phyloP scores from a whole-genome alignment of 2,888 invertebrate genomes.

The Dolichomitus sp. region DNA sequence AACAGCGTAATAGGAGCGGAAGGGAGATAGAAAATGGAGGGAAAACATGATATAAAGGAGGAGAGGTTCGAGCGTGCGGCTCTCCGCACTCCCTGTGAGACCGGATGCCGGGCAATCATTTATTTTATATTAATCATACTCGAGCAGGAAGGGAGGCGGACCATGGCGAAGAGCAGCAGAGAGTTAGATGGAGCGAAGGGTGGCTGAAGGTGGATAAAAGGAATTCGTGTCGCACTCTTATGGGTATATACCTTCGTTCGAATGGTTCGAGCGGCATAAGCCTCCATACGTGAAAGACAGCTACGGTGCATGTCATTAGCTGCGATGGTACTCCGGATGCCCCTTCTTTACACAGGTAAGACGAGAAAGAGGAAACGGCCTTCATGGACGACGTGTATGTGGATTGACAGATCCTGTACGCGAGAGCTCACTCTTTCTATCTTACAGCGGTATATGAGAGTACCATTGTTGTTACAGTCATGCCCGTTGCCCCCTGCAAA shows the following conservation, averaged over 20 bases:
- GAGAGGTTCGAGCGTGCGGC: slow-evolving; percentile 70
- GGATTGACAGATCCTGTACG: slow-evolving; percentile 85
- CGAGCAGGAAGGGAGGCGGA: slow-evolving; percentile 80
- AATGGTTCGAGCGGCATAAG: slow-evolving; percentile 67
- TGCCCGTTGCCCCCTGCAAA: slow-evolving; percentile 81
- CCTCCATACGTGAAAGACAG: slow-evolving; percentile 73
- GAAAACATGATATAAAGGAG: slow-evolving; percentile 67
- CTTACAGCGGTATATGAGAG: slow-evolving; percentile 46
- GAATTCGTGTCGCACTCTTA: slow-evolving; percentile 68
- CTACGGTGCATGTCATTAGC: slow-evolving; percentile 84
- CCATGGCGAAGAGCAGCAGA: slow-evolving; percentile 64
- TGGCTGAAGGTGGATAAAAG: slow-evolving; percentile 66
- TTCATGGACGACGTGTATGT: slow-evolving; percentile 82
- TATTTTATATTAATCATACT: slow-evolving; percentile 85
- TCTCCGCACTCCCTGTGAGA: slow-evolving; percentile 79
- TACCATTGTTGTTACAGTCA: slow-evolving; percentile 83
- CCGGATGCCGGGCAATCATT: slow-evolving; percentile 85
- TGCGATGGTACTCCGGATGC: slow-evolving; percentile 82
- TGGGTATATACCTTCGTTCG: slow-evolving; percentile 65
- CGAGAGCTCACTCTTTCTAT: slow-evolving; percentile 50
- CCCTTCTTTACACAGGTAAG: slow-evolving; percentile 58
- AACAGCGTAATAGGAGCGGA: slow-evolving; percentile 3
- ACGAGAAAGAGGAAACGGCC: slow-evolving; percentile 80
- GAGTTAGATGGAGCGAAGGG: slow-evolving; percentile 66
- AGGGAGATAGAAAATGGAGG: slow-evolving; percentile 60